Evolutionary conservation across 2,888 invertebrate genomes (phyloP).

Genomic region (Sminthurinus aureus): DNA sequence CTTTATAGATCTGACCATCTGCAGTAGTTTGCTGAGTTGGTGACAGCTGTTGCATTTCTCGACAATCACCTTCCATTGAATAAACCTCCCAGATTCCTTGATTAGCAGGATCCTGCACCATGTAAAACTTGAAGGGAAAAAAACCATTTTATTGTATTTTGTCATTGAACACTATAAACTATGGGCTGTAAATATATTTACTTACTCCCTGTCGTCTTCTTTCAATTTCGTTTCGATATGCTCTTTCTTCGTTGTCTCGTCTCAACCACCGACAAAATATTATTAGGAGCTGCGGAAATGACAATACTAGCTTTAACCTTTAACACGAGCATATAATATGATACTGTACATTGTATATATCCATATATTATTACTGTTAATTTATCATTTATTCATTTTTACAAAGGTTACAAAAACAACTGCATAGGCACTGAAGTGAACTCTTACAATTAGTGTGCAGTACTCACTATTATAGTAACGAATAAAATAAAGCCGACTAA

Average conservation of each 20-base stretch:
- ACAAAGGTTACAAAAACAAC: too few species aligned
- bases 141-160: neutral
- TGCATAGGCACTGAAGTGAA: neutral
- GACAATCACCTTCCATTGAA: slow-evolving; percentile 13
- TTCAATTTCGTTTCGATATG: slow-evolving; percentile 24
- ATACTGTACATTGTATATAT: too few species aligned
- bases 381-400: too few species aligned
- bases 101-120: slow-evolving; percentile 28
- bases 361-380: too few species aligned
- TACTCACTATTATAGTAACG: slow-evolving; percentile 25
- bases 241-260: slow-evolving; percentile 36
- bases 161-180: neutral
- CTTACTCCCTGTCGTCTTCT: slow-evolving; percentile 25
- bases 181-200: slow-evolving; percentile 17
- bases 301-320: neutral
- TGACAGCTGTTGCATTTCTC: slow-evolving; percentile 28
- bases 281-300: slow-evolving; percentile 9
- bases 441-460: too few species aligned
- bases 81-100: slow-evolving; percentile 22
- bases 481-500: slow-evolving; percentile 19
- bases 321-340: too few species aligned
- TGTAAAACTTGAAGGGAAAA: neutral
- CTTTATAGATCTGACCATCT: neutral
- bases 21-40: neutral
- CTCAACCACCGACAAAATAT: slow-evolving; percentile 34